A percentile compares a stretch with the other conserved stretches of the same genome.
Conservation (phyloP, 2,113 vertebrate genomes). For the Pholis gunnellus region DNA sequence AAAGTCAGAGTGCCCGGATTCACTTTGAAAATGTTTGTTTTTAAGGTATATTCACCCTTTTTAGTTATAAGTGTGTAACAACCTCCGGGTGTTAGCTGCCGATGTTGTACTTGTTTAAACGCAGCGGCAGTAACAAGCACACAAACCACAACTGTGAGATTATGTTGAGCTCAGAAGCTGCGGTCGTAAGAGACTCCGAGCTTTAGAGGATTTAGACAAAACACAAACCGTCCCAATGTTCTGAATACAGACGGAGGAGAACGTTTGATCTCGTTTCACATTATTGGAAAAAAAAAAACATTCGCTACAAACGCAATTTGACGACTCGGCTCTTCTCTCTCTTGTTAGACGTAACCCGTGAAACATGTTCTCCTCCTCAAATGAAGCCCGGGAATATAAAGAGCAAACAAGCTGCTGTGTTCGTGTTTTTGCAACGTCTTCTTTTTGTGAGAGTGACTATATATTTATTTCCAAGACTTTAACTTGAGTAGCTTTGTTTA, state of each 20-base stretch:
- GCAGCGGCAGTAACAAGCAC: background rate
- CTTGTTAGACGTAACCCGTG: background rate
- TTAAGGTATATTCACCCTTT: background rate
- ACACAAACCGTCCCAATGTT: background rate
- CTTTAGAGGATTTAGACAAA: slow-evolving; percentile 20
- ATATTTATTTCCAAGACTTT: background rate
- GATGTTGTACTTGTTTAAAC: background rate
- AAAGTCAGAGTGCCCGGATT: no score
- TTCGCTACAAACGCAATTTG: background rate
- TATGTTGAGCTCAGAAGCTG: background rate
- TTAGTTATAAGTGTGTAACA: background rate
- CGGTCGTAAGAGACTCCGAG: background rate
- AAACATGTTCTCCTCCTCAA: background rate
- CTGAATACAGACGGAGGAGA: background rate
- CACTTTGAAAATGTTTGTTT: no score
- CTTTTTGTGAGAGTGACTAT: background rate
- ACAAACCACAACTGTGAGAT: background rate
- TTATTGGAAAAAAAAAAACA: background rate
- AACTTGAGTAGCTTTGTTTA: background rate
- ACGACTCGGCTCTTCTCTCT: background rate
- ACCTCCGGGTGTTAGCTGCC: background rate
- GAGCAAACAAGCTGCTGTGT: background rate
- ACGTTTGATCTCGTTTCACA: background rate
- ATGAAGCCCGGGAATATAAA: background rate
- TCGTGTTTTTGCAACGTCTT: background rate